These are phyloP conservation scores for Psophia crepitans DNA, from an alignment of 2,113 vertebrate genomes.

Conservation along the genomic window DNA sequence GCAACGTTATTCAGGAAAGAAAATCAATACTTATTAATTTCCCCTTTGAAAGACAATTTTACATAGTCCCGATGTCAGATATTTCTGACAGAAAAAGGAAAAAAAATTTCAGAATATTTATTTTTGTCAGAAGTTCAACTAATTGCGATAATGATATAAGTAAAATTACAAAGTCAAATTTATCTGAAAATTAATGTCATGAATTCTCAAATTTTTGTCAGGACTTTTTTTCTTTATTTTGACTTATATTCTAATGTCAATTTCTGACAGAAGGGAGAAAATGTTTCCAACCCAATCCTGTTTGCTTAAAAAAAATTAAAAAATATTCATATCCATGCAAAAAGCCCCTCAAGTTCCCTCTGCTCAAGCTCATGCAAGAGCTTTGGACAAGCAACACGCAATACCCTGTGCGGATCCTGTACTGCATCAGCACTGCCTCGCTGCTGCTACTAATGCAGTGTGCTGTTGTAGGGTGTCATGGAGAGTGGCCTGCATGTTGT, in stretches of 20 bases:
- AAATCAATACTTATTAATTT: neutral
- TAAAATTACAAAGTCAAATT: neutral
- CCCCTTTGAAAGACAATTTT: neutral
- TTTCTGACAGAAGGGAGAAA: neutral
- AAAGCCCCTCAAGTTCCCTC: neutral
- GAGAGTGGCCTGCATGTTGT: neutral
- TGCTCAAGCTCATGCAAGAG: neutral
- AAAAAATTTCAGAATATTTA: neutral
- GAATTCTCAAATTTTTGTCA: neutral
- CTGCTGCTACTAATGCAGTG: neutral
- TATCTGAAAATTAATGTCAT: neutral
- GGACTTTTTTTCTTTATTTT: neutral
- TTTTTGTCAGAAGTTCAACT: neutral
- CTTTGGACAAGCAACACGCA: neutral
- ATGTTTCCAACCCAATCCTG: rapidly evolving
- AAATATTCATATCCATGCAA: neutral
- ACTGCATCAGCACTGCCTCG: neutral
- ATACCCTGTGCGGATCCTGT: neutral
- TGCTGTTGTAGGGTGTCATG: neutral
- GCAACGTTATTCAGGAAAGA: neutral
- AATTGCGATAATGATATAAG: neutral
- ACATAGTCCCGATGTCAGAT: neutral
- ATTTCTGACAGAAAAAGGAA: neutral
- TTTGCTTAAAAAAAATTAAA: neutral
- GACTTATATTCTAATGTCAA: neutral